Evolutionary conservation across 2,888 invertebrate species (phyloP).

Genomic region (Eupithecia vulgata): DNA sequence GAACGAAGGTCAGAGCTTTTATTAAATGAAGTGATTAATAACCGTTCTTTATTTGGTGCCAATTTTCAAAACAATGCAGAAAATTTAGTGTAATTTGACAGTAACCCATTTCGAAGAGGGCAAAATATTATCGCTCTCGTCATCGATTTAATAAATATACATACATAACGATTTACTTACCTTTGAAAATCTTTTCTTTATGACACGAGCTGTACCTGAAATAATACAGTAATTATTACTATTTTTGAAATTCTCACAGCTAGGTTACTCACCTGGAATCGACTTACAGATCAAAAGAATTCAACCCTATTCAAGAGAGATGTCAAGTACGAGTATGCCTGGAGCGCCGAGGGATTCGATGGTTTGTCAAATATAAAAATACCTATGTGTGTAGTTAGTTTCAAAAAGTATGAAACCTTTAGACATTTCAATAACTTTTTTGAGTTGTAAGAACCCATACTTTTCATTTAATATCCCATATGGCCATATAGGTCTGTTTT

Average conservation of each 20-base stretch:
- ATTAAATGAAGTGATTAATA: conserved; percentile 25
- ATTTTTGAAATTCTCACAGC: not conserved
- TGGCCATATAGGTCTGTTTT: too few species aligned
- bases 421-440: too few species aligned
- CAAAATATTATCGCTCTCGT: not conserved
- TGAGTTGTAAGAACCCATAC: too few species aligned
- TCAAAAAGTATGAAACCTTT: too few species aligned
- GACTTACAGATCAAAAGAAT: not conserved
- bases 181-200: conserved; percentile 13
- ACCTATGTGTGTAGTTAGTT: too few species aligned
- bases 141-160: not conserved
- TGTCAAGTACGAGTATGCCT: too few species aligned
- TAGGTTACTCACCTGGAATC: not conserved
- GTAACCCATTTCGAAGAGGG: not conserved
- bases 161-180: not conserved
- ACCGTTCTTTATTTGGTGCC: not conserved
- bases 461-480: too few species aligned
- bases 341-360: too few species aligned
- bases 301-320: conserved; percentile 1
- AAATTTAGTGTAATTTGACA: not conserved
- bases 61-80: conserved; percentile 9
- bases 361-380: too few species aligned
- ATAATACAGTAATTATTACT: not conserved
- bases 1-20: conserved; percentile 35
- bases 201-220: conserved; percentile 17